Conservation (phyloP, 2,113 vertebrate species). For the Rhabdornis inornatus region DNA sequence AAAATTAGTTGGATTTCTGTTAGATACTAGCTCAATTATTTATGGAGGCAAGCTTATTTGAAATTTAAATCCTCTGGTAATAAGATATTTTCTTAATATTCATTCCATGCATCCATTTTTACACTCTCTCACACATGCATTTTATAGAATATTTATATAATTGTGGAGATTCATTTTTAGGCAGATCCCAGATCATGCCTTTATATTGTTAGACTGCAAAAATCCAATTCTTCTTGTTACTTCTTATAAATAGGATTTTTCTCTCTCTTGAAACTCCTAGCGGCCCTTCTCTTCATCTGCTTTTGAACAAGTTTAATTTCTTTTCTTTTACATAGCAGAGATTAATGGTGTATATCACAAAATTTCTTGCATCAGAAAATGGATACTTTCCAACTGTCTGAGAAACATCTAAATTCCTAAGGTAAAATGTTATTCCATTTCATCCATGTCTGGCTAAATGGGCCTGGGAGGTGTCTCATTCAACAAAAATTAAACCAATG, state of each 20-base stretch:
- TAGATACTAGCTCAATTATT: background rate
- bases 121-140: background rate
- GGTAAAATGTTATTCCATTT: background rate
- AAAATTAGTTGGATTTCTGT: background rate
- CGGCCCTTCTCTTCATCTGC: background rate
- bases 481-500: background rate
- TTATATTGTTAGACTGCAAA: background rate
- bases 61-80: background rate
- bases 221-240: background rate
- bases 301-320: background rate
- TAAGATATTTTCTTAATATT: background rate
- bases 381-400: background rate
- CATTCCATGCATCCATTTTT: background rate
- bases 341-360: background rate
- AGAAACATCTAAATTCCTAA: background rate
- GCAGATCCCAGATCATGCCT: background rate
- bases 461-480: accelerated
- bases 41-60: background rate
- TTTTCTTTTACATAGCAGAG: background rate
- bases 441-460: background rate
- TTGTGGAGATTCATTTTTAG: background rate
- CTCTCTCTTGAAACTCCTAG: background rate
- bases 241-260: background rate
- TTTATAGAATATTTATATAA: background rate
- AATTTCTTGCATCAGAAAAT: background rate